These are phyloP conservation scores for Lepus oiostolus DNA, from an alignment of 2,797 vertebrate genomes.

Conservation along the genomic window DNA sequence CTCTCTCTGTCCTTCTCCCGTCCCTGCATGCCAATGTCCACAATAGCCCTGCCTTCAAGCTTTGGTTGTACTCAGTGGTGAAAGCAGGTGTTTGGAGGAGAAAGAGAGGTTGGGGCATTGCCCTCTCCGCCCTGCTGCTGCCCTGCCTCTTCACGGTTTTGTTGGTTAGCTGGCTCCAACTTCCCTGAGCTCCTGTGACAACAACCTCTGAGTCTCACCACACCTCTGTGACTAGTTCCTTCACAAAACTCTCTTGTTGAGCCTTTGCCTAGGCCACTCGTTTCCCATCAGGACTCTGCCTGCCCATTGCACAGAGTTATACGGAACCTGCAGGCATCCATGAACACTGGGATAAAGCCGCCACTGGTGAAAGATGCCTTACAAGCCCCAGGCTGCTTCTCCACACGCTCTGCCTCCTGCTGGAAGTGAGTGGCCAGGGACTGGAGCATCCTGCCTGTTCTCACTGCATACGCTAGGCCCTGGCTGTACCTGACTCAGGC, in stretches of 20 bases:
- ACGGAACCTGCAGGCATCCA: not conserved
- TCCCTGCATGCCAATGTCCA: not conserved
- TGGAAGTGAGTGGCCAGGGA: not conserved
- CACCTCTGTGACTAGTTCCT: not conserved
- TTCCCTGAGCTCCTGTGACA: not conserved
- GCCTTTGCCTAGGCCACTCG: not conserved
- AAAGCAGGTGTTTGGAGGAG: not conserved
- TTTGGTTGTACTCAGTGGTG: not conserved
- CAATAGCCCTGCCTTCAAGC: not conserved
- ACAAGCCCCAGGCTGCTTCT: not conserved
- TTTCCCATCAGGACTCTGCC: not conserved
- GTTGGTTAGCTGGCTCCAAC: not conserved
- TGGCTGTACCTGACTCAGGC: too few species aligned
- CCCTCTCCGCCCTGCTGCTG: not conserved
- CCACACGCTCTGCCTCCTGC: not conserved
- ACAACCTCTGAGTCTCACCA: not conserved
- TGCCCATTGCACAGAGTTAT: not conserved
- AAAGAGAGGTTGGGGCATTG: not conserved
- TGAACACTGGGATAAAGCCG: slow-evolving; percentile 1
- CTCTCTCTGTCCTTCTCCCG: not conserved
- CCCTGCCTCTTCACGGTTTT: not conserved
- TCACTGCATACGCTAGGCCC: not conserved
- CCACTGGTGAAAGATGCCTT: not conserved
- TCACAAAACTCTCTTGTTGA: not conserved
- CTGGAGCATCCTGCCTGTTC: not conserved